Base-by-base conservation (phyloP, 2,888 invertebrate genomes). In the Eupithecia inturbata region DNA sequence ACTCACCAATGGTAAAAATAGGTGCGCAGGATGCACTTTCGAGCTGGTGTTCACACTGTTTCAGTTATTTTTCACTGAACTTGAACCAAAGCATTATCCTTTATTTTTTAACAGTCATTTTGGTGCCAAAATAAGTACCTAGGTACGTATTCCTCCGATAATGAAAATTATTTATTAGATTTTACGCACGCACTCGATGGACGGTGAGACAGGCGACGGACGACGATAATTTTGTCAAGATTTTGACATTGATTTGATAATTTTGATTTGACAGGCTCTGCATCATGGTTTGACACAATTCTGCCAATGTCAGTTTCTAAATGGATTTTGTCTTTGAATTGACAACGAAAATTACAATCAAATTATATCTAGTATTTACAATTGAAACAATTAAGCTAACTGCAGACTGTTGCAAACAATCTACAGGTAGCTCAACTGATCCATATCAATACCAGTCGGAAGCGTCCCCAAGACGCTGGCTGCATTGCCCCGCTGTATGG, bases 11-110 rank as follows among this genome's bases (percentile, higher is more conserved):
- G 45, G 19, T 36, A 36, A 16, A 0, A 39, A 63, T 39, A 62
- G 45, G 70, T 64, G 49, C 62, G 57, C 64, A 73, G 62, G 72
- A 70, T 39, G 28, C 62, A 68, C 72, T 57, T 70, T 62, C 72
- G 73, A 62, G 41, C 64, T 75, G 69, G 69, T 68, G 69, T 74
- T 68, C 63, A 73, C 74, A 77, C 76, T 71, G 68, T 72, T 53
- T 73, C 71, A 72, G 72, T 72, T 73, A 69, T 31, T 57, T 41
- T 16, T 62, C 79, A 78, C 77, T 75, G 33, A 22, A 64, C 60
- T 66, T 41, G n/a, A 45, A 63, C 5, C 70, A 62, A 41, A 64
- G 64, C 57, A 45, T 33, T 67, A 71, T 7, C 28, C 31, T 60
- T 60, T 41, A 4, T 33, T 53, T 19, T 62, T 33, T 1, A 64